Evolutionary conservation across 2,797 vertebrate species (phyloP).

Genomic region (Gobionotothen gibberifrons): DNA sequence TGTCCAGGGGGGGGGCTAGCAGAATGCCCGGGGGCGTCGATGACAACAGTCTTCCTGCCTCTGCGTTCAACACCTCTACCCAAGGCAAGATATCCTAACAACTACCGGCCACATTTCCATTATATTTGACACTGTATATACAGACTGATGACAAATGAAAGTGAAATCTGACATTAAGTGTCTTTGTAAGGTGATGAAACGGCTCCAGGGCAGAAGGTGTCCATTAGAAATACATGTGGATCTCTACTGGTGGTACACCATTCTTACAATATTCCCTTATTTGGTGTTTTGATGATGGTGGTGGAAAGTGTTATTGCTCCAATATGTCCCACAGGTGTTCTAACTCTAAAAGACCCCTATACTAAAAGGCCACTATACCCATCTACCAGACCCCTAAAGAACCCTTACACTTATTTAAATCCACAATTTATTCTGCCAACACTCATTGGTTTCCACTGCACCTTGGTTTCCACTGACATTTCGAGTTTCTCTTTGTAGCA

Average conservation of each 20-base stretch:
- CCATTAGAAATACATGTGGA: neutral
- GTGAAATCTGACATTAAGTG: slow-evolving; percentile 11
- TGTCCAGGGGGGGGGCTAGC: too few relatives aligned
- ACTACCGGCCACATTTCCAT: neutral
- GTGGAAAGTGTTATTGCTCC: neutral
- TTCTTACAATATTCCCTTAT: slow-evolving; percentile 6
- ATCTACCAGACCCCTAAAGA: neutral
- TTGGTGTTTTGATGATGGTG: slow-evolving; percentile 17
- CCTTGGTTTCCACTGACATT: too few relatives aligned
- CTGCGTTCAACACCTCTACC: slow-evolving; percentile 1
- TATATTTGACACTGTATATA: slow-evolving; percentile 11
- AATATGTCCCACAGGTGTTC: neutral
- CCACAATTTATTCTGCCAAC: too few relatives aligned
- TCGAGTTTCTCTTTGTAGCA: too few relatives aligned
- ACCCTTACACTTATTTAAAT: too few relatives aligned
- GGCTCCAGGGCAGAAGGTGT: neutral
- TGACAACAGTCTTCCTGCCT: neutral
- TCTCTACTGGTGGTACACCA: neutral
- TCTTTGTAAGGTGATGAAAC: neutral
- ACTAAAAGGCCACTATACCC: neutral
- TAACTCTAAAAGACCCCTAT: neutral
- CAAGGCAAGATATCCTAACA: neutral
- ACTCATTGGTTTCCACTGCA: too few relatives aligned
- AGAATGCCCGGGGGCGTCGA: too few relatives aligned
- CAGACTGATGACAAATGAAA: too few relatives aligned